Evolutionary conservation across 2,888 invertebrate species (phyloP).

Genomic region (Odontomyia ornata): DNA sequence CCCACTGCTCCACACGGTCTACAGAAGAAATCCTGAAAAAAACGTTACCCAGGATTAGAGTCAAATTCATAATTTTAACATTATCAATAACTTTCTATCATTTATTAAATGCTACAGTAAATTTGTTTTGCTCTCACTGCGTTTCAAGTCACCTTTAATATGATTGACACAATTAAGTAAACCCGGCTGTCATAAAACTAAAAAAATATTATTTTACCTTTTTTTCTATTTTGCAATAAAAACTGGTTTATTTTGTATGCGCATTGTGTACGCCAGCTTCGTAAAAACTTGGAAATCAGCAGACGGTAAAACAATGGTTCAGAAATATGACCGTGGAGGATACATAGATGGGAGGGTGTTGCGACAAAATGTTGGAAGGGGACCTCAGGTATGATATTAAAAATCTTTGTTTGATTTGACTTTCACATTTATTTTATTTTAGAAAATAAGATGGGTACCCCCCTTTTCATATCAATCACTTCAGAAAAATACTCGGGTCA

Average conservation of each 20-base stretch:
- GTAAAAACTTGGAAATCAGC: background rate
- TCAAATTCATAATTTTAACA: no score
- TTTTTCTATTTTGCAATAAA: no score
- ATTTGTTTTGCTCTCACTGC: no score
- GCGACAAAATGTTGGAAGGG: background rate
- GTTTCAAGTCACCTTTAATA: no score
- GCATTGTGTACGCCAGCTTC: background rate
- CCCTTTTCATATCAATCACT: conserved; percentile 62
- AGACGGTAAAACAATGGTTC: conserved; percentile 4
- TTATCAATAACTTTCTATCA: no score
- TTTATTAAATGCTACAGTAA: no score
- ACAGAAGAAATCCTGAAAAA: no score
- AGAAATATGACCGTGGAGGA: background rate
- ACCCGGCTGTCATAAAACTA: no score
- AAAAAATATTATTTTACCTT: no score
- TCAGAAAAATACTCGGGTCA: conserved; percentile 59
- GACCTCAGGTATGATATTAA: conserved; percentile 34
- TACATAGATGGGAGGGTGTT: conserved; percentile 7
- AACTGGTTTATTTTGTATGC: background rate
- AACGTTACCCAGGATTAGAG: no score
- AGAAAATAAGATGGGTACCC: conserved; percentile 54
- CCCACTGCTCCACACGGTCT: no score
- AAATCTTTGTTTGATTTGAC: background rate
- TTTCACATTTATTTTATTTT: background rate
- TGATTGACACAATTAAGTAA: no score